These are phyloP conservation scores for Drosophila ananassae DNA, from an alignment of 1,140 invertebrate species.

Conservation along the genomic window DNA sequence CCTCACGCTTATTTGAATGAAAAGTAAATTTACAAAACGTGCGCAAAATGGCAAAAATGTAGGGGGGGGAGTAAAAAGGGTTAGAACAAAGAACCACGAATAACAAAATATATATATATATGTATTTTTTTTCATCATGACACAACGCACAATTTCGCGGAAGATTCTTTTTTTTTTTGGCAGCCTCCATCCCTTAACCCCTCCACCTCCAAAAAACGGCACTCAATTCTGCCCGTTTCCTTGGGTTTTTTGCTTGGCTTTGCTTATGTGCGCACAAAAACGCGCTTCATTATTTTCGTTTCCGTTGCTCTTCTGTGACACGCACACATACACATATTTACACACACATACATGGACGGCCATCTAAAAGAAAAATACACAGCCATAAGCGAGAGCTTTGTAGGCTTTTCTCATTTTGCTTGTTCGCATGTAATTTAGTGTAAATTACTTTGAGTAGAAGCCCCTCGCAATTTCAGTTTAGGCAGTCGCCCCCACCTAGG, in stretches of 20 bases:
- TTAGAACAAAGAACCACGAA: slow-evolving; percentile 40
- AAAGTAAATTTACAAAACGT: slow-evolving; percentile 75
- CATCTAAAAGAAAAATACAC: slow-evolving; percentile 17
- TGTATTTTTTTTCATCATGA: slow-evolving; percentile 30
- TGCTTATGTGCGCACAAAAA: slow-evolving; percentile 67
- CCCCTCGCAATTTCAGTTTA: slow-evolving; percentile 53
- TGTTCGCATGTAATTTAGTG: slow-evolving; percentile 76
- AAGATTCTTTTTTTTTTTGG: not conserved
- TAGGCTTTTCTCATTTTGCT: slow-evolving; percentile 55
- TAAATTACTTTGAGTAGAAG: slow-evolving; percentile 73
- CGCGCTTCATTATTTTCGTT: slow-evolving; percentile 72
- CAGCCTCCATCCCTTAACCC: no score
- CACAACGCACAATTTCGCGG: slow-evolving; percentile 54
- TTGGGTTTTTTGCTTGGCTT: slow-evolving; percentile 36
- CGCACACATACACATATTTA: slow-evolving; percentile 1
- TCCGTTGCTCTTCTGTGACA: slow-evolving; percentile 60
- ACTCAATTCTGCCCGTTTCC: slow-evolving; percentile 44
- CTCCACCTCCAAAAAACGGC: not conserved
- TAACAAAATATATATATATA: slow-evolving; percentile 28
- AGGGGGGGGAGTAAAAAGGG: slow-evolving; percentile 19
- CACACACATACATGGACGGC: not conserved
- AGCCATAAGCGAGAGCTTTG: slow-evolving; percentile 40
- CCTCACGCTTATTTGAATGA: slow-evolving; percentile 54
- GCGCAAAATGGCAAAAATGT: slow-evolving; percentile 44
- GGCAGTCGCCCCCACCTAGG: slow-evolving; percentile 33